phyloP scores from a whole-genome alignment of 37 sponge, comb jelly and placozoan genomes.

The Trichoplax adhaerens region DNA sequence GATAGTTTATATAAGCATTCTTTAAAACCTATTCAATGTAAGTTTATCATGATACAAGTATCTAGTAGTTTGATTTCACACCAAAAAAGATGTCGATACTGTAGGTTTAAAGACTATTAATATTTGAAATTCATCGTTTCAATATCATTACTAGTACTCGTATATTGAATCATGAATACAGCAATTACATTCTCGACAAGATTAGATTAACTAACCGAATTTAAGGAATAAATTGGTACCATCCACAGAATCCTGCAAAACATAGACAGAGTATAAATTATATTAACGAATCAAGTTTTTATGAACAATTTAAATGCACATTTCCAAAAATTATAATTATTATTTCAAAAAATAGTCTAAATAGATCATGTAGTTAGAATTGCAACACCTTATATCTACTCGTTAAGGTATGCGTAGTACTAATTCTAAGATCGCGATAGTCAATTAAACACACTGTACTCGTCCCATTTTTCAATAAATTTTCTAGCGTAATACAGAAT shows the following conservation, averaged over 20 bases:
- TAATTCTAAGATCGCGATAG: no score
- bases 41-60: neutral
- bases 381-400: neutral
- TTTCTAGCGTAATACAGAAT: no score
- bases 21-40: neutral
- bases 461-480: no score
- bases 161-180: no score
- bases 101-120: no score
- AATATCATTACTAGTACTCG: no score
- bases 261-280: slow-evolving; percentile 4
- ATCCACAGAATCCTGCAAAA: slow-evolving; percentile 61
- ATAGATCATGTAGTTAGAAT: slow-evolving; percentile 6
- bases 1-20: neutral
- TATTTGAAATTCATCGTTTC: no score
- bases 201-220: neutral
- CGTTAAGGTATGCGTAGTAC: no score
- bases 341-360: neutral
- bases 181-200: no score
- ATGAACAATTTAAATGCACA: slow-evolving; percentile 10
- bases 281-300: neutral
- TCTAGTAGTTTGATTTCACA: no score
- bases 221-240: slow-evolving; percentile 67
- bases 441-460: no score
- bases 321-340: slow-evolving; percentile 5
- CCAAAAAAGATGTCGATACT: no score